phyloP scores from a whole-genome alignment of 2,797 vertebrate genomes.

The Rhabdomys pumilio region DNA sequence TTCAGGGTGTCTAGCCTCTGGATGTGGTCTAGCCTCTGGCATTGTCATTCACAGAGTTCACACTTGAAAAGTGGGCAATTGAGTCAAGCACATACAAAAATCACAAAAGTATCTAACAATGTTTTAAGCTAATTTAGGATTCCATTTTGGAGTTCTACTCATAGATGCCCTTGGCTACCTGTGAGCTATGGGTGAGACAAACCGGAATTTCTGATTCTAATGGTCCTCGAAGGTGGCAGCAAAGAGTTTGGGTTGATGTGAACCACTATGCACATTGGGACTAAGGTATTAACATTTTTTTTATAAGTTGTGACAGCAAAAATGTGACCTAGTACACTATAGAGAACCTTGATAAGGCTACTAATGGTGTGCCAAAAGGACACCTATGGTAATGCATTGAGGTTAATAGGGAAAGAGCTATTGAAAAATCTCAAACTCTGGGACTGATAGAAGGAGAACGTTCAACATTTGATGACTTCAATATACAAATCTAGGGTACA shows the following conservation, averaged over 20 bases:
- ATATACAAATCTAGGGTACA: slow-evolving; percentile 11
- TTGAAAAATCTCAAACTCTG: background rate
- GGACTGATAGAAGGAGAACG: background rate
- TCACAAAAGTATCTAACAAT: background rate
- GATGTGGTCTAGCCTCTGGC: background rate
- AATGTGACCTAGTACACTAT: background rate
- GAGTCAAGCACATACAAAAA: background rate
- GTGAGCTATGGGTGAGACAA: background rate
- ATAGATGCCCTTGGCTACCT: background rate
- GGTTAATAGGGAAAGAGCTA: background rate
- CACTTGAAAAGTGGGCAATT: background rate
- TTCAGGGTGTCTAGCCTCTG: background rate
- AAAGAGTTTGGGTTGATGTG: background rate
- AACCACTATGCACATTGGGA: slow-evolving; percentile 4
- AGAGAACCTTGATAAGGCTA: background rate
- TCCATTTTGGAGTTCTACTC: background rate
- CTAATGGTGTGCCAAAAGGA: background rate
- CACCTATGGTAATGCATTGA: background rate
- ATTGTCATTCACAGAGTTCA: background rate
- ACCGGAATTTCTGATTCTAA: background rate
- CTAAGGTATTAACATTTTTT: slow-evolving; percentile 18
- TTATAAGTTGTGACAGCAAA: background rate
- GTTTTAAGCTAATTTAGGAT: background rate
- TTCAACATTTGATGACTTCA: background rate
- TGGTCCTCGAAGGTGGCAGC: background rate